Evolutionary conservation across 64 coral and sea anemone genomes (phyloP).

Genomic region (Cladopsammia gracilis): DNA sequence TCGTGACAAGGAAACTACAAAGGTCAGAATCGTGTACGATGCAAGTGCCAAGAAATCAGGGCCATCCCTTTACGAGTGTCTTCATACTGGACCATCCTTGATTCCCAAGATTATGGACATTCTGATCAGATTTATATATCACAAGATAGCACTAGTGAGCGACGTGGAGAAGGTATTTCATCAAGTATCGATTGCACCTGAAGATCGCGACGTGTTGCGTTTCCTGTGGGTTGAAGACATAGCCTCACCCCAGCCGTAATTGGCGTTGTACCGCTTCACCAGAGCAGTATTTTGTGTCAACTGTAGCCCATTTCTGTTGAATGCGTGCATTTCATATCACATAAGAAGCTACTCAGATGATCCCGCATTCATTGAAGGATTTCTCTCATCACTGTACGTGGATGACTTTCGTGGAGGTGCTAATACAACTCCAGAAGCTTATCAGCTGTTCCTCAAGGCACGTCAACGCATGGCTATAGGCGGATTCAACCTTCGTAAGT

Average conservation of each 20-base stretch:
- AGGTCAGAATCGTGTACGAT: no score
- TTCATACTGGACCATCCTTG: no score
- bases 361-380: slow-evolving; percentile 1
- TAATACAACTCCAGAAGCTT: slow-evolving; percentile 7
- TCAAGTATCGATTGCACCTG: no score
- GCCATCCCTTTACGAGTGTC: no score
- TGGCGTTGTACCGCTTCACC: slow-evolving; percentile 17
- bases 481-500: slow-evolving; percentile 64
- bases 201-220: no score
- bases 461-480: slow-evolving; percentile 39
- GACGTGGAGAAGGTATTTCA: no score
- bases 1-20: no score
- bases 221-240: no score
- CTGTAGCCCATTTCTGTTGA: slow-evolving; percentile 35
- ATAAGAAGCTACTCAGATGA: slow-evolving; percentile 5
- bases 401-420: slow-evolving; percentile 63
- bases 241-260: neutral
- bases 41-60: no score
- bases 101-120: no score
- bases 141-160: no score
- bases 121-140: no score
- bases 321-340: slow-evolving; percentile 32
- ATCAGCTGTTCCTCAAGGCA: slow-evolving; percentile 25
- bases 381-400: slow-evolving; percentile 49
- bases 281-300: slow-evolving; percentile 45